phyloP scores from a whole-genome alignment of 2,797 vertebrate genomes.

The Euthynnus affinis region DNA sequence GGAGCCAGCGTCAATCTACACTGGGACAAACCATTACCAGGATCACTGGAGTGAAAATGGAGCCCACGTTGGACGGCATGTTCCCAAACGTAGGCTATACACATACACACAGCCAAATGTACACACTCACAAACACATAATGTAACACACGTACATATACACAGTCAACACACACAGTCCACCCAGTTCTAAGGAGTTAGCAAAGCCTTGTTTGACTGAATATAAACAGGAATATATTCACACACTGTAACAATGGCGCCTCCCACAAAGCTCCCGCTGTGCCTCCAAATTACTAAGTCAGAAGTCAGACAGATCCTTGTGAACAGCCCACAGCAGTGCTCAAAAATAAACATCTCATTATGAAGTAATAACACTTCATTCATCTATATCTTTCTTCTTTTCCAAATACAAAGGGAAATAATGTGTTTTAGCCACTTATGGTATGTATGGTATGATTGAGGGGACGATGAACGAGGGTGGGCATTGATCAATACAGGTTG shows the following conservation, averaged over 20 bases:
- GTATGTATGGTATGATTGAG: neutral
- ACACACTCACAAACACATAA: slow-evolving; percentile 22
- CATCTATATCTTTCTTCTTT: slow-evolving; percentile 15
- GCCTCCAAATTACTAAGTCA: slow-evolving; percentile 56
- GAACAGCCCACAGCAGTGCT: slow-evolving; percentile 54
- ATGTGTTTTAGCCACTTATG: neutral
- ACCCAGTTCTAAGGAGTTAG: slow-evolving; percentile 17
- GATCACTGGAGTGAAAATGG: slow-evolving; percentile 78
- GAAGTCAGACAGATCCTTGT: slow-evolving; percentile 56
- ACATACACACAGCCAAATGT: slow-evolving; percentile 20
- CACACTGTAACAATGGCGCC: slow-evolving; percentile 45
- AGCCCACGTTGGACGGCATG: slow-evolving; percentile 51
- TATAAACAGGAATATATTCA: slow-evolving; percentile 12
- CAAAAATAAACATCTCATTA: slow-evolving; percentile 56
- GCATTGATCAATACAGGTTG: too few species aligned
- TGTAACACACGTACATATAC: neutral
- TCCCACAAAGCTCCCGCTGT: slow-evolving; percentile 57
- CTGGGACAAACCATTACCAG: slow-evolving; percentile 75
- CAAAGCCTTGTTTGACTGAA: slow-evolving; percentile 21
- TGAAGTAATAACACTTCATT: slow-evolving; percentile 34
- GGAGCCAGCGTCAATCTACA: slow-evolving; percentile 72
- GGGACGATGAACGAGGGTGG: neutral
- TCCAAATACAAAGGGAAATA: slow-evolving; percentile 21
- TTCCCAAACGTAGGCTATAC: slow-evolving; percentile 39
- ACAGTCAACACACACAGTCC: slow-evolving; percentile 1